Conservation (phyloP, 2,888 invertebrate species). For the Entomobrya proxima region DNA sequence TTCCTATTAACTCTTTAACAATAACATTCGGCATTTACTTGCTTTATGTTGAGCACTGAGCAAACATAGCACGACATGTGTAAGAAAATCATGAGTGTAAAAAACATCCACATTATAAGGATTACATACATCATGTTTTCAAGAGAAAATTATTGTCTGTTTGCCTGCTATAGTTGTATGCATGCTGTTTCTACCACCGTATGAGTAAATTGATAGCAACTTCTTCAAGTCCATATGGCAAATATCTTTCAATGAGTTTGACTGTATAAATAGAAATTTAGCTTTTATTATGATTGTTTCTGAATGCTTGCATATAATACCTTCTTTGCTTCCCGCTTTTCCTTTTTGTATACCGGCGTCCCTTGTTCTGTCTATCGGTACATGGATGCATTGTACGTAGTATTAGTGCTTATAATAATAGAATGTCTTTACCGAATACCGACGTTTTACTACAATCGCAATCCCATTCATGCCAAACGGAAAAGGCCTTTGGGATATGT, state of each 20-base stretch:
- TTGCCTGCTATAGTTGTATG: neutral
- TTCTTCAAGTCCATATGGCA: constrained; percentile 46
- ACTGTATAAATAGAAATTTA: constrained; percentile 36
- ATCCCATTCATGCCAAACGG: neutral
- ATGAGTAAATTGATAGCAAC: neutral
- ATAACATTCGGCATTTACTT: constrained; percentile 1
- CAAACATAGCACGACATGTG: neutral
- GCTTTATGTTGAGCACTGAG: neutral
- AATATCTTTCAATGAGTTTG: constrained; percentile 44
- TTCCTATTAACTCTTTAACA: constrained; percentile 39
- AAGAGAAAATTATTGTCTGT: neutral
- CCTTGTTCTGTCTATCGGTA: neutral
- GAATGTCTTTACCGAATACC: constrained; percentile 28
- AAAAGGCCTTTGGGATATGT: neutral
- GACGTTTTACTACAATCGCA: neutral
- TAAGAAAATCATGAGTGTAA: constrained; percentile 6
- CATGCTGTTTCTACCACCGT: neutral
- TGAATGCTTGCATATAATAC: constrained; percentile 8
- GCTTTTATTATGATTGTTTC: constrained; percentile 5
- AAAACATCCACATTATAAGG: neutral
- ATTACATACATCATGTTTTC: neutral
- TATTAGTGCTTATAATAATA: neutral
- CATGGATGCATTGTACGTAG: neutral
- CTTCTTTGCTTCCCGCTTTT: constrained; percentile 14
- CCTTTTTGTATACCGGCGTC: neutral